Percentiles rank a stretch among this genome's conserved stretches.
These are phyloP conservation scores for Cepphus grylle DNA, from an alignment of 2,113 vertebrate genomes.

Conservation along the genomic window DNA sequence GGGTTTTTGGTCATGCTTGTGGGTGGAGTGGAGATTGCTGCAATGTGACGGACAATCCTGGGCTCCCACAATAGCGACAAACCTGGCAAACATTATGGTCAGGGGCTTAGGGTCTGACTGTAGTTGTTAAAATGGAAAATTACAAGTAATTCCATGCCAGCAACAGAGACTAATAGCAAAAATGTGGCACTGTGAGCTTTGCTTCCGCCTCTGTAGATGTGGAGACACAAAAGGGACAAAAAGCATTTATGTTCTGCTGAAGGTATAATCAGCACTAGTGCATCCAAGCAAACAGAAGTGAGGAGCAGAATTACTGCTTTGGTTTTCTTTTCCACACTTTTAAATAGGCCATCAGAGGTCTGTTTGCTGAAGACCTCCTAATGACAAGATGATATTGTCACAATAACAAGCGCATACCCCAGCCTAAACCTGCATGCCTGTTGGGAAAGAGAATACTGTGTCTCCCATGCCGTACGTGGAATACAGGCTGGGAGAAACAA, in stretches of 20 bases:
- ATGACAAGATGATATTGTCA: background rate
- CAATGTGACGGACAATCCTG: background rate
- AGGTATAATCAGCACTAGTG: background rate
- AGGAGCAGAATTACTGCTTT: background rate
- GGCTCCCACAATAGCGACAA: background rate
- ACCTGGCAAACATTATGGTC: background rate
- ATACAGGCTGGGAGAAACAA: background rate
- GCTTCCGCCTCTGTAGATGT: background rate
- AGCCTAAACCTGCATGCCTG: background rate
- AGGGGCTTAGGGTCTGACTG: background rate
- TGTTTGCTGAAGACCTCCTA: background rate
- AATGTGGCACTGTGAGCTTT: background rate
- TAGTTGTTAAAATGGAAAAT: background rate
- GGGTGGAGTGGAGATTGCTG: background rate
- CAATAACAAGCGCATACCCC: background rate
- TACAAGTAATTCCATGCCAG: background rate
- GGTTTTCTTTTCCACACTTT: background rate
- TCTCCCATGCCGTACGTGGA: rapidly evolving
- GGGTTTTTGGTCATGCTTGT: background rate
- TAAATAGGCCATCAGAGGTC: background rate
- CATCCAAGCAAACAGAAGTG: background rate
- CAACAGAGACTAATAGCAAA: background rate
- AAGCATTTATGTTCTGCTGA: background rate
- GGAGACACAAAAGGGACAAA: background rate
- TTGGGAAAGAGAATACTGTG: rapidly evolving